These are phyloP conservation scores for Cochlearius cochlearius DNA, from an alignment of 2,113 vertebrate genomes.

Conservation along the genomic window DNA sequence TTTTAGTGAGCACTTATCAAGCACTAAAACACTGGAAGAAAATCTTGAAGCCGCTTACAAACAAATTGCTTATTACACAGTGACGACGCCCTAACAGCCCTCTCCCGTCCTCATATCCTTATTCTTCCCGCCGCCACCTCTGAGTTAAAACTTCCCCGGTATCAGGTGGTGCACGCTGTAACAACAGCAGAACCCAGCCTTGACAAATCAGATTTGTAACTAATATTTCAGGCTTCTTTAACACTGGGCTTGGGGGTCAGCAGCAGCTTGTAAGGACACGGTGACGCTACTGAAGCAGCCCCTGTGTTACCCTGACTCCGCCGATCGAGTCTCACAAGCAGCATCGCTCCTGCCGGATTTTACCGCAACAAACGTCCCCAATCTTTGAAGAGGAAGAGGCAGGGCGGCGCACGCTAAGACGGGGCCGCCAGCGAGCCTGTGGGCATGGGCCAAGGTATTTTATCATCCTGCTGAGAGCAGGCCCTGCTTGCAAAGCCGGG, in stretches of 20 bases:
- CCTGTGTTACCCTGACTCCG: background rate
- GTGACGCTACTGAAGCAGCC: background rate
- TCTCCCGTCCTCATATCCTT: background rate
- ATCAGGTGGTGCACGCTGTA: background rate
- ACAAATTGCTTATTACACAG: background rate
- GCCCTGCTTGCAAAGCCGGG: background rate
- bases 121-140: background rate
- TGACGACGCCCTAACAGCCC: background rate
- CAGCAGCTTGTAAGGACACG: background rate
- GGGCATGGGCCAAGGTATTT: background rate
- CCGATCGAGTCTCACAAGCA: background rate
- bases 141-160: background rate
- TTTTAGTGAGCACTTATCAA: slow-evolving; percentile 5
- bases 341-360: background rate
- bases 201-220: slow-evolving; percentile 29
- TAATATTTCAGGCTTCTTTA: slow-evolving; percentile 23
- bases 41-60: background rate
- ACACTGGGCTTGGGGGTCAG: background rate
- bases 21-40: slow-evolving; percentile 3
- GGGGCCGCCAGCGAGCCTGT: background rate
- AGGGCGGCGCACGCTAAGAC: background rate
- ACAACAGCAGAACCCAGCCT: background rate
- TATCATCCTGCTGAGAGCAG: background rate
- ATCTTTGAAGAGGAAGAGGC: background rate
- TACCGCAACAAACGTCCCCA: background rate